These are phyloP conservation scores for Athalia rosae DNA, from an alignment of 2,888 invertebrate species.

Conservation along the genomic window DNA sequence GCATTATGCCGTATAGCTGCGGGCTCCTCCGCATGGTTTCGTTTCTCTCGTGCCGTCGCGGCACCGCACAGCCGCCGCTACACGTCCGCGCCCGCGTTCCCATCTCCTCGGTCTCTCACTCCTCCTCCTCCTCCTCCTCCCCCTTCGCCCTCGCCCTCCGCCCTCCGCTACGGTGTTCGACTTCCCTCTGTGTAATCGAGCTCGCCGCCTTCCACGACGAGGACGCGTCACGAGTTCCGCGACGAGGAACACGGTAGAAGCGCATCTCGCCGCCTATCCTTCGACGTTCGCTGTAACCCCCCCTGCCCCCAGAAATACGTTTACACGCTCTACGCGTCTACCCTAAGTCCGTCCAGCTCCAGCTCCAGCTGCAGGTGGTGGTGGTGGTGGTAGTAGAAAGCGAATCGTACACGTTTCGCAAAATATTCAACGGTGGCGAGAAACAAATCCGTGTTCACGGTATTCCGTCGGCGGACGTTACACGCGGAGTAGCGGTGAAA, in stretches of 20 bases:
- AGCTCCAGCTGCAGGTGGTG: too few relatives aligned
- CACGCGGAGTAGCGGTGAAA: too few relatives aligned
- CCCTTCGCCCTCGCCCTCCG: background rate
- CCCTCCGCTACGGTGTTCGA: too few relatives aligned
- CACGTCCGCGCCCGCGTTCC: slow-evolving; percentile 33
- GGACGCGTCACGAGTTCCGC: slow-evolving; percentile 48
- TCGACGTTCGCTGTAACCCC: slow-evolving; percentile 20
- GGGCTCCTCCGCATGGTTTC: slow-evolving; percentile 53
- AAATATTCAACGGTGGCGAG: too few relatives aligned
- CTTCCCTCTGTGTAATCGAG: slow-evolving; percentile 59
- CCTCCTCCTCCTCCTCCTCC: background rate
- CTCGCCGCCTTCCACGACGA: slow-evolving; percentile 51
- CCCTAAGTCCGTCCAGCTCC: too few relatives aligned
- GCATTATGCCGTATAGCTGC: slow-evolving; percentile 59
- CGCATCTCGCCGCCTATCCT: slow-evolving; percentile 27
- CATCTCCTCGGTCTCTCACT: too few relatives aligned
- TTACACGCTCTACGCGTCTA: too few relatives aligned
- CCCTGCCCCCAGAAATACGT: too few relatives aligned
- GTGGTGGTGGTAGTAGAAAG: too few relatives aligned
- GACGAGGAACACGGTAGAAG: slow-evolving; percentile 42
- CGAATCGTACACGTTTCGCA: too few relatives aligned
- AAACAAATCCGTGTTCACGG: too few relatives aligned
- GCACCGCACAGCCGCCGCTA: slow-evolving; percentile 48
- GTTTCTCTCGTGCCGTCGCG: slow-evolving; percentile 35
- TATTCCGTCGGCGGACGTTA: too few relatives aligned